Evolutionary conservation across 2,888 invertebrate species (phyloP), one percentile per base, ranked within the genome.

Genomic region (Tachystola acroxantha): DNA sequence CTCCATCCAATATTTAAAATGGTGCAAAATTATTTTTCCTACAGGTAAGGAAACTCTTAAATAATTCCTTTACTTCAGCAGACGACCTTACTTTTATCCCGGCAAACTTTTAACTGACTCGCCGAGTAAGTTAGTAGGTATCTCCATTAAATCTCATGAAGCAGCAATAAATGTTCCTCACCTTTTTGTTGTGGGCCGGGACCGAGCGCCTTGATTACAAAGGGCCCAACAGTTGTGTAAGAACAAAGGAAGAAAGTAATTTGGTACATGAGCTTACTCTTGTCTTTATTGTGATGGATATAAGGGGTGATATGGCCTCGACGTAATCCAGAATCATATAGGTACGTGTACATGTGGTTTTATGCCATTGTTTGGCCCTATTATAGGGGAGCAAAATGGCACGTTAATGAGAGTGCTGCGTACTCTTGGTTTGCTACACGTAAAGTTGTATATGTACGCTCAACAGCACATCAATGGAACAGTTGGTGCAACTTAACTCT

Each of bases 341-440:
- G 47, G 9, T 27, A 10, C 27, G 47, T 55, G 45, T 39, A 43
- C 53, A 51, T 50, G 53, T 57, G 50, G n/a, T 53, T 55, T 52
- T 53, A 43, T 34, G 37, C 48, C 48, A 67, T 73, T 76, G 73
- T 79, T 67, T 65, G 63, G 47, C 43, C 44, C 57, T 53, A 63
- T 62, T 63, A 24, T 24, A 63, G 66, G 77, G 73, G 72, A 67
- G 65, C 46, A 52, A 63, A 70, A 68, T 64, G 63, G 60, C 61
- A 60, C 69, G 58, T 63, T 73, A 78, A 79, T 78, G 77, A 76
- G 63, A 62, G 61, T 57, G 60, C 66, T 61, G 64, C 48, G 53
- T 58, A 47, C 51, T 45, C 45, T 46, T 48, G 48, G 50, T 52
- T 55, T 50, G 57, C 50, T 55, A 53, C 45, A 45, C 57, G 53